phyloP scores from a whole-genome alignment of 2,888 invertebrate genomes.

The Nesidiocoris tenuis region DNA sequence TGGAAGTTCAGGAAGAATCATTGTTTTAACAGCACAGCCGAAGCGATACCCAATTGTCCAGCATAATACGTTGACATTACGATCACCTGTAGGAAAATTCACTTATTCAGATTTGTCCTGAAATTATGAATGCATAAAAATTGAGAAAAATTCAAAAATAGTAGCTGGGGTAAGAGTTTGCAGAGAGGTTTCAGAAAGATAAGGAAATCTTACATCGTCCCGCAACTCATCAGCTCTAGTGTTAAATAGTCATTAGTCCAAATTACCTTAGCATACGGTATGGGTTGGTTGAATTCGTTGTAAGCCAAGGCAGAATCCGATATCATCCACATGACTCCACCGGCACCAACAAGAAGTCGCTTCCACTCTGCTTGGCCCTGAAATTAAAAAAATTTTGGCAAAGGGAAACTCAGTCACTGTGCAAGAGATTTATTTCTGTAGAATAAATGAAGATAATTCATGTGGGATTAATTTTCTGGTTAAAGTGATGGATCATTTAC shows the following conservation, averaged over 20 bases:
- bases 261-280: slow-evolving; percentile 5
- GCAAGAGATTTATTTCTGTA: too few relatives aligned
- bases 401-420: not conserved
- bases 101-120: not conserved
- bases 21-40: not conserved
- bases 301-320: slow-evolving; percentile 10
- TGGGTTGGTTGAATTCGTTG: slow-evolving; percentile 7
- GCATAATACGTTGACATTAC: slow-evolving; percentile 18
- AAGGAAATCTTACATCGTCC: too few relatives aligned
- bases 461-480: too few relatives aligned
- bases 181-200: too few relatives aligned
- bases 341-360: not conserved
- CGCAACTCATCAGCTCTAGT: too few relatives aligned
- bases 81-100: slow-evolving; percentile 1
- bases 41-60: slow-evolving; percentile 15
- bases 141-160: too few relatives aligned
- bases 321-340: slow-evolving; percentile 16
- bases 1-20: too few relatives aligned
- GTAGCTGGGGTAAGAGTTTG: too few relatives aligned
- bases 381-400: not conserved
- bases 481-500: too few relatives aligned
- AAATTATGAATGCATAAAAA: not conserved
- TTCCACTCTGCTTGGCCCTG: not conserved
- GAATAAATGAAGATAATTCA: too few relatives aligned
- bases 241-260: too few relatives aligned